These are phyloP conservation scores for Petaurus breviceps DNA, from an alignment of 2,113 vertebrate species.

Conservation along the genomic window DNA sequence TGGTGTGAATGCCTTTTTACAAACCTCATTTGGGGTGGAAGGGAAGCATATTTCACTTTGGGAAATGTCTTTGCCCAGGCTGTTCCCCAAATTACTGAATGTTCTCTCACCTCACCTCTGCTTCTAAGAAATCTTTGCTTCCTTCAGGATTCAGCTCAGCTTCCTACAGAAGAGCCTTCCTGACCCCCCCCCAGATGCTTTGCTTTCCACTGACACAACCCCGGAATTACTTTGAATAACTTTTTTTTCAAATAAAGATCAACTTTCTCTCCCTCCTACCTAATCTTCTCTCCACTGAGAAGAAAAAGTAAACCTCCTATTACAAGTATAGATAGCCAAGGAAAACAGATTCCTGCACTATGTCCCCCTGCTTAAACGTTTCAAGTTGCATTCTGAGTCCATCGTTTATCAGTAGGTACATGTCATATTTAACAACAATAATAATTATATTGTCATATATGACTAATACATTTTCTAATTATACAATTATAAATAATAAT, in stretches of 20 bases:
- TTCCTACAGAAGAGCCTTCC: not conserved
- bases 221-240: not conserved
- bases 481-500: too few species aligned
- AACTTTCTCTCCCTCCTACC: not conserved
- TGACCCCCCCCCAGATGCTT: not conserved
- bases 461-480: too few species aligned
- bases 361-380: too few species aligned
- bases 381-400: too few species aligned
- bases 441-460: too few species aligned
- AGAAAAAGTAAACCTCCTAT: not conserved
- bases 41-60: not conserved
- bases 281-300: not conserved
- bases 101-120: not conserved
- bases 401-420: too few species aligned
- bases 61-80: not conserved
- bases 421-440: too few species aligned
- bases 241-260: not conserved
- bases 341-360: not conserved
- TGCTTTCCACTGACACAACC: not conserved
- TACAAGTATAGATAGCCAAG: not conserved
- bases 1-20: not conserved
- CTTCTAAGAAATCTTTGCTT: not conserved
- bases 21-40: not conserved
- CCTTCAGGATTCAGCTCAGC: not conserved
- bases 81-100: not conserved